Conservation (phyloP, 2,113 vertebrate species). For the Salvelinus fontinalis region DNA sequence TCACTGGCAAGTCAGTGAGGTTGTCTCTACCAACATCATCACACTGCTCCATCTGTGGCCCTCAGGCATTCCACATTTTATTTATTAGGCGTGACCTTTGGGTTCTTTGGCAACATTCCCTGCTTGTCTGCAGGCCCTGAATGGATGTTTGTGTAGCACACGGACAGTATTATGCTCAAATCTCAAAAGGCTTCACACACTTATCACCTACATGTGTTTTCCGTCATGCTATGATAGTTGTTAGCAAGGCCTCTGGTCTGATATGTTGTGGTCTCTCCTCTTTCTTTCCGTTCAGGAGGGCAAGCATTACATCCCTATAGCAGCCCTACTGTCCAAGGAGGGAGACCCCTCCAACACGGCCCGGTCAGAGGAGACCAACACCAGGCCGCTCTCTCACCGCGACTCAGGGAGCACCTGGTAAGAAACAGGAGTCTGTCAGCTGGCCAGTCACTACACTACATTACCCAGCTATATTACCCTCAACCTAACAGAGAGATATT, state of each 20-base stretch:
- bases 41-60: background rate
- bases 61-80: slow-evolving; percentile 9
- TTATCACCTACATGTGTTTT: background rate
- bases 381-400: slow-evolving; percentile 71
- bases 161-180: background rate
- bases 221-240: slow-evolving; percentile 9
- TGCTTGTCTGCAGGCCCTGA: slow-evolving; percentile 12
- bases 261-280: slow-evolving; percentile 20
- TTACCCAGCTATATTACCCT: background rate
- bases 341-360: slow-evolving; percentile 65
- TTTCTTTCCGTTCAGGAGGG: slow-evolving; percentile 78
- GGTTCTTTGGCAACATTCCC: slow-evolving; percentile 49
- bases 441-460: background rate
- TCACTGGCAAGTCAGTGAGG: background rate
- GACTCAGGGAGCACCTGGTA: slow-evolving; percentile 80
- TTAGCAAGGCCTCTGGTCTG: background rate
- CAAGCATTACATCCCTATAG: slow-evolving; percentile 93
- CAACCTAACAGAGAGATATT: background rate
- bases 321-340: slow-evolving; percentile 79
- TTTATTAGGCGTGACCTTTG: slow-evolving; percentile 37
- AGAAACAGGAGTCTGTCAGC: slow-evolving; percentile 39
- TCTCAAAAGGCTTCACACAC: background rate
- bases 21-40: slow-evolving; percentile 13
- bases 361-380: slow-evolving; percentile 71
- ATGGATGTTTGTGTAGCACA: slow-evolving; percentile 16